Conservation (phyloP, 2,113 vertebrate genomes). For the mouse (Mus musculus) region GRCm39 chr13:15801001-15801500, state of each 20-base stretch:
- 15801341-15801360: background rate
- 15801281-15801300: background rate
- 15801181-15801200: background rate
- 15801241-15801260: constrained; percentile 7
- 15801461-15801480: background rate
- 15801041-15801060: background rate
- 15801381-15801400: background rate
- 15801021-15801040: too few relatives aligned
- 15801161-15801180: background rate
- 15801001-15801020: background rate
- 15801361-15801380: background rate
- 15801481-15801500: background rate
- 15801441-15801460: background rate
- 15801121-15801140: background rate
- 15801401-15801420: background rate
- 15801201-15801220: background rate
- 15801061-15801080: too few relatives aligned
- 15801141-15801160: background rate
- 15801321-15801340: background rate
- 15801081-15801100: background rate
- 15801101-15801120: background rate
- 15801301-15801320: background rate
- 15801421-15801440: background rate
- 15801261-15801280: constrained; percentile 20
- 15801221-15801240: background rate